These are phyloP conservation scores for Centruroides vittatus DNA, from an alignment of 1,140 invertebrate species.

Conservation along the genomic window DNA sequence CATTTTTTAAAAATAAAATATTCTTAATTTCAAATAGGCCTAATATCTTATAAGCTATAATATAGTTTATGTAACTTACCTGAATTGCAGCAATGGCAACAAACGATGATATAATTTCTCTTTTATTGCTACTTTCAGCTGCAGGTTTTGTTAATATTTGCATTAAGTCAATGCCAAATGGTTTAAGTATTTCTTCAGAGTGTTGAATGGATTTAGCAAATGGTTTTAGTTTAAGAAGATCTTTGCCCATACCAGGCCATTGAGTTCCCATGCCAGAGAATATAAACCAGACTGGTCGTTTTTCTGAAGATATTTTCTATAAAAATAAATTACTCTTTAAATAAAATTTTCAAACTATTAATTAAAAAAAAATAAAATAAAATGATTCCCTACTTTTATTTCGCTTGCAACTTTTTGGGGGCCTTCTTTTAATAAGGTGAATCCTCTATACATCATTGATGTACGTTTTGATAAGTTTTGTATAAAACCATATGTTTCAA, in stretches of 20 bases:
- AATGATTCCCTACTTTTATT: too few species aligned
- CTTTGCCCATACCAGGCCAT: conserved; percentile 84
- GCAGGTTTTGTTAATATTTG: background rate
- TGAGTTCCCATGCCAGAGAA: conserved; percentile 96
- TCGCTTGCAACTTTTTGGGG: too few species aligned
- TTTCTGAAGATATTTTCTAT: conserved; percentile 18
- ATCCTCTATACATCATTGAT: too few species aligned
- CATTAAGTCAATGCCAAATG: conserved; percentile 57
- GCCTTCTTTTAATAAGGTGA: too few species aligned
- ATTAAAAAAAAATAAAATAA: too few species aligned
- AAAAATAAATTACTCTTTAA: background rate
- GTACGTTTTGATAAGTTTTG: too few species aligned
- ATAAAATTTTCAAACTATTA: too few species aligned
- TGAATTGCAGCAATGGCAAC: conserved; percentile 89
- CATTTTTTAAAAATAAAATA: too few species aligned
- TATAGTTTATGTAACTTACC: conserved; percentile 29
- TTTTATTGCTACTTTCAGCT: background rate
- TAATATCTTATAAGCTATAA: background rate
- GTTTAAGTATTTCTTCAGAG: conserved; percentile 55
- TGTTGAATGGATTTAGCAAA: conserved; percentile 63
- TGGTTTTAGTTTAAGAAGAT: conserved; percentile 59
- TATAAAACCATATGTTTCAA: too few species aligned
- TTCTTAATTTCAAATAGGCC: too few species aligned
- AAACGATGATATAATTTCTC: conserved; percentile 40
- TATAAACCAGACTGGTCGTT: conserved; percentile 75